Conservation (phyloP, 2,113 vertebrate species). For the Tetrax tetrax region DNA sequence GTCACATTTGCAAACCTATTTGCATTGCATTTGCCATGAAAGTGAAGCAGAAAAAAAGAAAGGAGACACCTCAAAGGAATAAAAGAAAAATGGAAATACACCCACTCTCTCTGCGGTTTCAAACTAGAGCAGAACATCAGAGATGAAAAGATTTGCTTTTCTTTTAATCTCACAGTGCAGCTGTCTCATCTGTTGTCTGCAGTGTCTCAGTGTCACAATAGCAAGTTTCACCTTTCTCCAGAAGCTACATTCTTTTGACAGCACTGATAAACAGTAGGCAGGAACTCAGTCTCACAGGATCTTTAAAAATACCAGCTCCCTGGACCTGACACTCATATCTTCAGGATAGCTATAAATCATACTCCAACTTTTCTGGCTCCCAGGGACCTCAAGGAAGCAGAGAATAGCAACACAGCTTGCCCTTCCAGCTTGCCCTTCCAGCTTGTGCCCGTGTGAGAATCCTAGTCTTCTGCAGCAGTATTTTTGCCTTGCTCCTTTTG, state of each 20-base stretch:
- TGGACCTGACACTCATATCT: background rate
- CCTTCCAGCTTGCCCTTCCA: background rate
- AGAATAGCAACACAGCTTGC: background rate
- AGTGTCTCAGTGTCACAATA: background rate
- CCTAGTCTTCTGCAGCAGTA: background rate
- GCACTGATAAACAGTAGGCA: background rate
- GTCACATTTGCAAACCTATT: background rate
- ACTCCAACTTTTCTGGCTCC: background rate
- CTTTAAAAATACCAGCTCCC: background rate
- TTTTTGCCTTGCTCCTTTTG: background rate
- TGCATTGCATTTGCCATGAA: background rate
- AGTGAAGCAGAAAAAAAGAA: background rate
- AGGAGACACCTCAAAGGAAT: constrained; percentile 1
- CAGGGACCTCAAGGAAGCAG: background rate
- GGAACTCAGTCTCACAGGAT: background rate
- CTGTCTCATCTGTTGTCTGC: constrained; percentile 20
- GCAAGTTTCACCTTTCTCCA: constrained; percentile 28
- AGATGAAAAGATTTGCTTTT: constrained; percentile 40
- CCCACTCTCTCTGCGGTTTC: constrained; percentile 4
- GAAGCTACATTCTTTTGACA: background rate
- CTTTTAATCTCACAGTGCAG: constrained; percentile 48
- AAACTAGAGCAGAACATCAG: background rate
- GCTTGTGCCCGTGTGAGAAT: background rate
- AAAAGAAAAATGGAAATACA: constrained; percentile 21
- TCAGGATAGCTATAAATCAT: background rate